Base-by-base conservation (phyloP, 2,797 vertebrate genomes). In the Danio aesculapii region DNA sequence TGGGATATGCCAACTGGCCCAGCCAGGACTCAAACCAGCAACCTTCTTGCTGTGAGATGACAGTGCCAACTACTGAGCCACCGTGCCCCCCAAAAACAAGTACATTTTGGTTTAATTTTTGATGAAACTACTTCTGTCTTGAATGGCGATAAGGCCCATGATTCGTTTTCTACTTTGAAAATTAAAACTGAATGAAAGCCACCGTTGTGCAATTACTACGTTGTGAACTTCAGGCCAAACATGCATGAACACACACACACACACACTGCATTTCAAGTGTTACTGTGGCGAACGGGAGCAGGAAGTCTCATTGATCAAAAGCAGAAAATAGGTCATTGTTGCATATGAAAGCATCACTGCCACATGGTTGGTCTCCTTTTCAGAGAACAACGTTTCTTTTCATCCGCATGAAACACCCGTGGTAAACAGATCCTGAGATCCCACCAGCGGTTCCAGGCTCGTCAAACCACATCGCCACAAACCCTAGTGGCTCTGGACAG, bases 301-400 rank as follows among this genome's bases (percentile, higher is more conserved):
- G 68, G 52, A 39, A 30, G 41, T 59, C 69, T 68, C 77, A 77
- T 79, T 74, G 72, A 82, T 81, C 57, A 77, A 75, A 75, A 49
- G 12, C 17, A 69, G 84, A 81, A 84, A 86, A 82, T 79, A 47
- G 75, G 71, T 67, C 78, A 81, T 87, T 87, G 83, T 81, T 64
- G 81, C n/a, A 59, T 44, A 70, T 87, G 79, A 79, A 81, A 81
- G 77, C 79, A 52, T 83, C 78, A 64, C 71, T 83, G 83, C 81
- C 83, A 87, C 83, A 85, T 73, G 75, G 68, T 41, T 81, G 83
- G 46, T 17, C 76, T 64, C 52, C 81, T 63, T 30, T 70, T 59
- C 66, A 16, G 50, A 52, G 70, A 63, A 75, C 50, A 86, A 76
- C 19, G 19, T 19, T 71, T 16, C 55, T 78, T 83, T 86, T 79